Base-by-base conservation (phyloP, 2,888 invertebrate genomes). In the Margaritifera margaritifera region DNA sequence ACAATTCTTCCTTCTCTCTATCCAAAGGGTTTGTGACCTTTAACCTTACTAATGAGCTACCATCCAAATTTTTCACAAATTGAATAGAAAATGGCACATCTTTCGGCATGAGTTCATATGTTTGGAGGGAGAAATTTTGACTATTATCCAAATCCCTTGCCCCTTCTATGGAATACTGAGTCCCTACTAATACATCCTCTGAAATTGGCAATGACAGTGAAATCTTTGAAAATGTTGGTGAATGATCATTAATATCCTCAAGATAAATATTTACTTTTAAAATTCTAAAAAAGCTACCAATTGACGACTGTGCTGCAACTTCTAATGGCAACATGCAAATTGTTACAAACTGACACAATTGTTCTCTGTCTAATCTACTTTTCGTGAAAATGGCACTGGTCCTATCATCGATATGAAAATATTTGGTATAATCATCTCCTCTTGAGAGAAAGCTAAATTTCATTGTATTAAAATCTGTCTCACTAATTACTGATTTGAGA, bases 161-260 rank as follows among this genome's bases (percentile, higher is more conserved):
- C 2, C 80, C 81, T 18, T 74, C 71, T 20, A 80, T 80, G 2
- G 74, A 68, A 50, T 74, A 71, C 18, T 76, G 74, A 11, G 78
- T 77, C 15, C 77, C 76, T 11, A 79, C 74, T 8, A 77, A 52
- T 2, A 76, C 79, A 19, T 77, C 67, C 64, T 82, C 82, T 4
- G 80, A 77, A 20, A 82, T 71, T 15, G 66, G 51, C 20, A 79
- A 50, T 42, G 68, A 69, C 25, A 80, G 62, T 4, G 67, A 63
- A 18, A 65, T 62, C 57, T 70, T 52, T 25, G 73, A 67, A 69
- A 86, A 86, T 27, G 65, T 71, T 11, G 86, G 86, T 15, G 81
- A 69, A 72, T 86, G 81, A 66, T 86, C 86, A 68, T 86, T 86
- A 20, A 80, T 68, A 64, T 86, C 86, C 54, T 81, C 70, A 11